These are phyloP conservation scores for Drosophila kepulauana DNA, from an alignment of 1,140 invertebrate genomes.

Conservation along the genomic window DNA sequence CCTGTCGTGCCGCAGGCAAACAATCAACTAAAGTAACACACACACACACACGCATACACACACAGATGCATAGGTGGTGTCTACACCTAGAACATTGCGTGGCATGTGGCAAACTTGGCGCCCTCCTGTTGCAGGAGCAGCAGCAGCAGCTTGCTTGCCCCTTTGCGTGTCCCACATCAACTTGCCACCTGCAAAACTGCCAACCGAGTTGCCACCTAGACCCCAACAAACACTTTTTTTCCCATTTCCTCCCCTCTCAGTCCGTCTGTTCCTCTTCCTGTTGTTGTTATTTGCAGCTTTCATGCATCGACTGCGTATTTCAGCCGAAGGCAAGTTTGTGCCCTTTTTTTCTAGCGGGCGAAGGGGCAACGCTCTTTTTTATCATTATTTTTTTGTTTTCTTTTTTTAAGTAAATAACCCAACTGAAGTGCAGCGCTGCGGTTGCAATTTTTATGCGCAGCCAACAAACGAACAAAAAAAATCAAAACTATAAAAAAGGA, in stretches of 20 bases:
- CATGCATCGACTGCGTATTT: conserved; percentile 79
- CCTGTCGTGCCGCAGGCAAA: conserved; percentile 64
- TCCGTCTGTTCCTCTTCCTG: background rate
- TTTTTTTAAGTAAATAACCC: conserved; percentile 60
- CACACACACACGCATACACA: conserved; percentile 22
- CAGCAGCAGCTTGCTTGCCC: conserved; percentile 15
- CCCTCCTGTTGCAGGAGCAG: conserved; percentile 22
- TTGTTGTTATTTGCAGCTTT: conserved; percentile 73
- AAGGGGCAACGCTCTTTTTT: background rate
- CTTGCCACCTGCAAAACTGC: conserved; percentile 33
- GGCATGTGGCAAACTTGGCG: conserved; percentile 55
- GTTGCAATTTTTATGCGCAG: conserved; percentile 60
- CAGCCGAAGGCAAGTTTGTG: conserved; percentile 68
- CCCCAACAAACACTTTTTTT: conserved; percentile 60
- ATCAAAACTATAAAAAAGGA: conserved; percentile 18
- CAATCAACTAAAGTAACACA: conserved; percentile 75
- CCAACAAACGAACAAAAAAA: conserved; percentile 26
- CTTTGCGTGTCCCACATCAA: conserved; percentile 34
- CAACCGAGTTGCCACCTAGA: conserved; percentile 45
- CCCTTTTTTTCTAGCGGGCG: conserved; percentile 29
- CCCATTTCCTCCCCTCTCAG: background rate
- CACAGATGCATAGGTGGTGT: conserved; percentile 8
- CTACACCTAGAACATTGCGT: conserved; percentile 52
- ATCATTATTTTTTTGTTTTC: too few species aligned
- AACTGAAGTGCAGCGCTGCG: conserved; percentile 55